Conservation (phyloP, 2,888 invertebrate species). For the Kryphioiulus occultus region DNA sequence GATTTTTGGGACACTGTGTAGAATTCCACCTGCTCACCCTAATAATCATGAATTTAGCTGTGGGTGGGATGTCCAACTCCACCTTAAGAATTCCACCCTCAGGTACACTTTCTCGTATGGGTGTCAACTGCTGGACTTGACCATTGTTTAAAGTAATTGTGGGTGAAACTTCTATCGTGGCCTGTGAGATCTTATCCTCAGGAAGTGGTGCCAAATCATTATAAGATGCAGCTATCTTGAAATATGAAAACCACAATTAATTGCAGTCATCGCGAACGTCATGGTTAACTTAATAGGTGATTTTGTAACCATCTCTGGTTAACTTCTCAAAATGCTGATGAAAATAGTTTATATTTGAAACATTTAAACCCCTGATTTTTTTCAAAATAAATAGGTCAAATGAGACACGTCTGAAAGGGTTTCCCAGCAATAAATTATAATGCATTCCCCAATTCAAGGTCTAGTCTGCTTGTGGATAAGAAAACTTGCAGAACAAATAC, state of each 20-base stretch:
- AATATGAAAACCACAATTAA: not conserved
- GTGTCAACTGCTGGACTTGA: constrained; percentile 54
- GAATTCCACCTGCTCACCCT: constrained; percentile 45
- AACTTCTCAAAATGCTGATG: not conserved
- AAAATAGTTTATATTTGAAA: too few species aligned
- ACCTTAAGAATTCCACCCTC: constrained; percentile 58
- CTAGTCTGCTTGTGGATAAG: not conserved
- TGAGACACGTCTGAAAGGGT: not conserved
- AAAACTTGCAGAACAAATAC: not conserved
- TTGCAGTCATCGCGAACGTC: not conserved
- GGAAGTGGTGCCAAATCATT: constrained; percentile 60
- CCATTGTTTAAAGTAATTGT: constrained; percentile 57
- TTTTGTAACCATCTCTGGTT: not conserved
- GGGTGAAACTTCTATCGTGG: constrained; percentile 57
- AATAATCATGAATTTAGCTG: constrained; percentile 56
- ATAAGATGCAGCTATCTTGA: constrained; percentile 60
- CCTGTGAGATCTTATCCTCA: constrained; percentile 58
- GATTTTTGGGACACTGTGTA: too few species aligned
- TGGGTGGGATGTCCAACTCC: constrained; percentile 57
- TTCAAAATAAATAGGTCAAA: not conserved
- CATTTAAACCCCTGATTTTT: too few species aligned
- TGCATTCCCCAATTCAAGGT: not conserved
- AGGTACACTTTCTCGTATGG: constrained; percentile 56
- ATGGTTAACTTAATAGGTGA: not conserved
- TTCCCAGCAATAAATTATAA: not conserved